Percentiles rank a stretch among this genome's conserved stretches.
These are phyloP conservation scores for Microcebus tavaratra DNA, from an alignment of 2,113 vertebrate genomes.

Conservation along the genomic window DNA sequence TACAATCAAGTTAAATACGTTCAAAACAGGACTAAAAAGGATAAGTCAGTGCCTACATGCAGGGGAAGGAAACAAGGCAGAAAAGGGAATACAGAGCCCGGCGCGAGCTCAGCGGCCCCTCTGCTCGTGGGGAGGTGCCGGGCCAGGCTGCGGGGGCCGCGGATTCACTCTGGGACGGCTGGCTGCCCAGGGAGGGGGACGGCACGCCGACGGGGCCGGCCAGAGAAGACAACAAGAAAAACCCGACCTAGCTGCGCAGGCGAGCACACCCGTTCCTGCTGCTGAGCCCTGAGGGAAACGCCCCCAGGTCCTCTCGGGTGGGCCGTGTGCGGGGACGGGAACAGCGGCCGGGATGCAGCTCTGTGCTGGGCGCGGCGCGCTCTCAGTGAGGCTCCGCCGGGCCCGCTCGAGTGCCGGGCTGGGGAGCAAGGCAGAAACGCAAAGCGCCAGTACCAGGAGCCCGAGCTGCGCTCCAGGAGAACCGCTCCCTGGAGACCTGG, in stretches of 20 bases:
- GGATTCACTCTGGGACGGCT: rapidly evolving
- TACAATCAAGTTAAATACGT: neutral
- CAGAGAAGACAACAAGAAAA: no score
- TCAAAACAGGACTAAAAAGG: neutral
- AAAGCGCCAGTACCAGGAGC: no score
- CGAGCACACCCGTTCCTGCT: rapidly evolving
- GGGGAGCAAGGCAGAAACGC: neutral
- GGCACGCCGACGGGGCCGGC: rapidly evolving
- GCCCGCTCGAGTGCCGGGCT: neutral
- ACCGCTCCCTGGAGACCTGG: rapidly evolving
- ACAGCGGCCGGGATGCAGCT: rapidly evolving
- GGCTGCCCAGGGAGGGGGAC: rapidly evolving
- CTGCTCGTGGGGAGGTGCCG: rapidly evolving
- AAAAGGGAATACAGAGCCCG: neutral
- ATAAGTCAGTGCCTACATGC: rapidly evolving
- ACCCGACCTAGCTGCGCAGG: neutral
- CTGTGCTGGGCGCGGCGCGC: rapidly evolving
- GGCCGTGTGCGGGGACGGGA: rapidly evolving
- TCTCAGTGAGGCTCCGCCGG: neutral
- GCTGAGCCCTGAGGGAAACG: neutral
- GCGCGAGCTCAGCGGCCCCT: rapidly evolving
- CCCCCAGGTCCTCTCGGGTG: rapidly evolving
- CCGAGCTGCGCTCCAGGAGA: neutral
- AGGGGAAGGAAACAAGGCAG: neutral
- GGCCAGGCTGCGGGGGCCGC: rapidly evolving